Base-by-base conservation (phyloP, 2,888 invertebrate species). In the Micoletzkya japonica region DNA sequence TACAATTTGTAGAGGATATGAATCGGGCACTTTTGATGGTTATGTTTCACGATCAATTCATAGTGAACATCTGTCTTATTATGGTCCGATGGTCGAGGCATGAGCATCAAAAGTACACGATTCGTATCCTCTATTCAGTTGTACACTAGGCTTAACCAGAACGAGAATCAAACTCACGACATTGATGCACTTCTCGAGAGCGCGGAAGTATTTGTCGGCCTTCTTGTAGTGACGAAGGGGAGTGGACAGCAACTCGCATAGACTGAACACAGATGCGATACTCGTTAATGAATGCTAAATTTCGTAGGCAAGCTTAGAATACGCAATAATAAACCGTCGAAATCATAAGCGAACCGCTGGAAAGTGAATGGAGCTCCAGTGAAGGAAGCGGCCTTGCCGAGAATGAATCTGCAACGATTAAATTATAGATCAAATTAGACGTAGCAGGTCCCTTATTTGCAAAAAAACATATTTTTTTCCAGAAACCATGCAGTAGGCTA, bases 161-260 rank as follows among this genome's bases (percentile, higher is more conserved):
- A 54, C 14, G 24, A 54, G 28, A 24, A 54, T 10, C 26, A 17
- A n/a, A n/a, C n/a, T n/a, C 24, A 74, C 74, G 39, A 74, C 72
- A 54, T 70, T 68, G 57, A 74, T 66, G 57, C 56, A 70, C 87
- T 96, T 96, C 86, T 96, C 96, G 73, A 97, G 89, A 0, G 95
- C 96, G 73, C 96, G 89, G 91, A 97, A 92, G 86, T 92, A 96
- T 87, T 96, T 97, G 86, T 96, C 96, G 74, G 94, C 92, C 74
- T 94, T 90, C 85, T 92, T 93, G 87, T 97, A 97, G 86, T 96
- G 94, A 86, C 93, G 93, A 30, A 91, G 90, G 1, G 96, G 95
- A 78, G 91, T 90, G 4, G 92, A 92, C 2, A 97, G 88, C 36
- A 97, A 89, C 87, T 97, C 96, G 87, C 95, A 94, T 73, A 97